A percentile compares a stretch with the other conserved stretches of the same genome.
These are phyloP conservation scores for Clistopyga incitator DNA, from an alignment of 2,888 invertebrate species.

Conservation along the genomic window DNA sequence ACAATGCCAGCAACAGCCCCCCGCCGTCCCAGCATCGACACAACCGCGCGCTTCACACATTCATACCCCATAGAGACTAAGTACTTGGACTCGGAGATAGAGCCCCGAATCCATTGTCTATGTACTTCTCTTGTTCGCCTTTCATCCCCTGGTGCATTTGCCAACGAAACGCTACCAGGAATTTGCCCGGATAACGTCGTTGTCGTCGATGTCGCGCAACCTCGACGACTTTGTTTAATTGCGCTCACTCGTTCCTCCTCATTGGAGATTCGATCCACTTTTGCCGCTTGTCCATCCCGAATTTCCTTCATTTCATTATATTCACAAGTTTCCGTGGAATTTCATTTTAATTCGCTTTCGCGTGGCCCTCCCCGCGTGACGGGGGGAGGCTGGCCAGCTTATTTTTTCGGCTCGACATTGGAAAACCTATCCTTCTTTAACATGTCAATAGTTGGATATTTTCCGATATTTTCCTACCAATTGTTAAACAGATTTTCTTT, in stretches of 20 bases:
- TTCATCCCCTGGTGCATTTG: conserved; percentile 76
- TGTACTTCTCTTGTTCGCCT: conserved; percentile 80
- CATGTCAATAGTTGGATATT: no score
- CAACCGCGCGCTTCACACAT: conserved; percentile 36
- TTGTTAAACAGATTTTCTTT: no score
- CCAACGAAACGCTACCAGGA: conserved; percentile 70
- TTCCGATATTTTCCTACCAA: no score
- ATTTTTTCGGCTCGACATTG: background rate
- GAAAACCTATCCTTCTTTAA: background rate
- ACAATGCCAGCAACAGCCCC: conserved; percentile 73
- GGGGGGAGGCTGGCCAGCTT: no score
- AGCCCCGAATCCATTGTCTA: conserved; percentile 80
- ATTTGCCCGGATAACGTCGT: conserved; percentile 43
- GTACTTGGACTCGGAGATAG: conserved; percentile 33
- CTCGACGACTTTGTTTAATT: conserved; percentile 62
- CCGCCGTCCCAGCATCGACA: no score
- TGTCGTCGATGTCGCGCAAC: conserved; percentile 46
- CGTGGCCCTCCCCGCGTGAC: no score
- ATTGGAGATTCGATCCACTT: no score
- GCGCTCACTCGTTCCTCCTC: conserved; percentile 47
- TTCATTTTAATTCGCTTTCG: conserved; percentile 12
- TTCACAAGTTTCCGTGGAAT: background rate
- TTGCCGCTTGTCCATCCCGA: conserved; percentile 35
- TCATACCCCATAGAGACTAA: conserved; percentile 36
- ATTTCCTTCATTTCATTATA: conserved; percentile 16